Percentiles rank a stretch among this genome's conserved stretches.
Evolutionary conservation across 1,140 invertebrate genomes (phyloP).

Genomic region (Steinernema feltiae): DNA sequence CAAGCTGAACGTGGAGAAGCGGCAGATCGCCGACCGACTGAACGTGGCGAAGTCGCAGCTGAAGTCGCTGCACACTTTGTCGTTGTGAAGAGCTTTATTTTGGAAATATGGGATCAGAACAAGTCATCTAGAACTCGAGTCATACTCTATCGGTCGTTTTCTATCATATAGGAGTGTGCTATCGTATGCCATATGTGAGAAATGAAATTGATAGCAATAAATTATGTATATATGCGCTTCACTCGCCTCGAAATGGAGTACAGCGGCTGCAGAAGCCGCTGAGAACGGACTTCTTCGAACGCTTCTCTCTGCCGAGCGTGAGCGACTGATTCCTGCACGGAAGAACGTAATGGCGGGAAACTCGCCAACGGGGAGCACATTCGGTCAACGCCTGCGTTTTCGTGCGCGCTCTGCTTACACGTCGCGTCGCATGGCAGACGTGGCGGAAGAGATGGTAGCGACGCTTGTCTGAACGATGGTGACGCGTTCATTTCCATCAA

Average conservation of each 20-base stretch:
- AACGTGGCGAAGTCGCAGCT: conserved; percentile 8
- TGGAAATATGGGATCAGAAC: neutral
- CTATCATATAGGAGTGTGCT: too few relatives aligned
- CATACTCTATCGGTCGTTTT: neutral
- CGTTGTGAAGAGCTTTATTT: conserved; percentile 4
- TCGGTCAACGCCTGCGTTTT: too few relatives aligned
- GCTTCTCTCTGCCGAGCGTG: too few relatives aligned
- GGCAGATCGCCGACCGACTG: conserved; percentile 10
- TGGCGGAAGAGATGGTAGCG: too few relatives aligned
- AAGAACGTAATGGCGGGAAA: too few relatives aligned
- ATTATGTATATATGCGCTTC: neutral
- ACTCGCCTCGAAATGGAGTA: neutral
- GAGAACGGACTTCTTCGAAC: too few relatives aligned
- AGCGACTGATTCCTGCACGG: too few relatives aligned
- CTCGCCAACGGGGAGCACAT: too few relatives aligned
- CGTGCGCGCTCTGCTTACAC: too few relatives aligned
- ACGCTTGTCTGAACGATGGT: too few relatives aligned
- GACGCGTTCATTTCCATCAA: too few relatives aligned
- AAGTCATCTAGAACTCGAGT: neutral
- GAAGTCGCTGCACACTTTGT: neutral
- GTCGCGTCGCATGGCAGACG: too few relatives aligned
- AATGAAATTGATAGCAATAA: neutral
- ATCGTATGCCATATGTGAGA: neutral
- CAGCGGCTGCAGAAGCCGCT: neutral
- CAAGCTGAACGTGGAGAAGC: conserved; percentile 13